Evolutionary conservation across 2,113 vertebrate genomes (phyloP), one percentile per base, ranked within the genome.

Genomic region (Rhizomys pruinosus): DNA sequence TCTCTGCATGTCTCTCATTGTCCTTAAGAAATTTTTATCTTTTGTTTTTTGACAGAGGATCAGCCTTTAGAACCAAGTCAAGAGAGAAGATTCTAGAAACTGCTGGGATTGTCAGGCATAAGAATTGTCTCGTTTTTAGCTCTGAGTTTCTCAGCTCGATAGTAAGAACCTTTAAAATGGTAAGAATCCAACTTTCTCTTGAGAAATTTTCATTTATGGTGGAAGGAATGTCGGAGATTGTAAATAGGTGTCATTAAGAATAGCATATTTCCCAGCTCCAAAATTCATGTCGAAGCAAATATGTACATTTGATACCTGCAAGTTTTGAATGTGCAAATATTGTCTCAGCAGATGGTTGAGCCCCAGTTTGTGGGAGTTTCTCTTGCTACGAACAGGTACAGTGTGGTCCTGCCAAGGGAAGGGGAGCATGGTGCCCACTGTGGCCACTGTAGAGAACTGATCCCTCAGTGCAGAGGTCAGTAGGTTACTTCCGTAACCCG

Each of bases 311-410:
- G 95, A 94, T 96, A 92, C 87, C 89, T 94, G 57, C 34, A n/a
- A 39, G 34, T 88, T 97, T 94, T 84, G 91, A 90, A 93, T 92
- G 79, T 78, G 84, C 94, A 98, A 96, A 96, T 97, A 95, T 95
- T 97, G 96, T 87, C 88, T 55, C 42, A 84, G 82, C 71, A 57
- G 77, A 73, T 74, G 0, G 2, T 29, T 61, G 95, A 89, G 79
- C 37, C 34, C 93, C 77, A 84, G 32, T 86, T n/a, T n/a, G n/a
- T n/a, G n/a, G n/a, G n/a, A n/a, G n/a, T n/a, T n/a, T n/a, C n/a
- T n/a, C n/a, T n/a, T n/a, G n/a, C n/a, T n/a, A n/a, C n/a, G n/a
- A n/a, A n/a, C n/a, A n/a, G n/a, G n/a, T n/a, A n/a, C n/a, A n/a
- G n/a, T n/a, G n/a, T n/a, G n/a, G n/a, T n/a, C n/a, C n/a, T n/a